Evolutionary conservation across 2,113 vertebrate genomes (phyloP), one percentile per base, ranked within the genome.

Genomic region (Rhynchopsitta pachyrhyncha): DNA sequence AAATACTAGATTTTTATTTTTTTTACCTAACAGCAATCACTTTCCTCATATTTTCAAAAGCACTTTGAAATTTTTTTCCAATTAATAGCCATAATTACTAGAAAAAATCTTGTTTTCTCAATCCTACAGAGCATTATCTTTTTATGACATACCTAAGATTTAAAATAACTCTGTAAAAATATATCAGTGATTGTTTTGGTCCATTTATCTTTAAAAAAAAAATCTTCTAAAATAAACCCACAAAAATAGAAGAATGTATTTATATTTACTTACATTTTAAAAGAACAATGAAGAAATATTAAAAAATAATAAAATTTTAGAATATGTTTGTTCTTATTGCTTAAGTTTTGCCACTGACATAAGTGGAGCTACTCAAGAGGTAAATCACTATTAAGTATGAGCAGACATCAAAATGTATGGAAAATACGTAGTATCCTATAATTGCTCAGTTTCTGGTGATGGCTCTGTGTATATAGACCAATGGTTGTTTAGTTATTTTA

Each of bases 401-500:
- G 19, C 42, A 86, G 31, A 17, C 24, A 67, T 75, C 9, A 70
- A 74, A 94, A 85, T 41, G 4, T 82, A 28, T 67, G 82, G 82
- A 87, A 95, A 93, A 64, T 82, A 46, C 2, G 0, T n/a, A 47
- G 10, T 41, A 44, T 74, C 73, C 44, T 80, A 7, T 63, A 90
- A 89, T 57, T 71, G 28, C 76, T 92, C 79, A n/a, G 44, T 73
- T 92, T 88, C 85, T 83, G 84, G 39, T 81, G 92, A 84, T 24
- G 25, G 13, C 33, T 85, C 20, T 69, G 17, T 71, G 17, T 67
- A n/a, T 55, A 75, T 84, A 68, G 69, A 81, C 78, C 41, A 88
- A 93, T 64, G 28, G 29, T 18, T 63, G 18, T 79, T 96, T 78
- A 81, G 74, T 85, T 92, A 67, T 93, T 93, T 90, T 86, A 44